These are phyloP conservation scores for Notothenia coriiceps DNA, from an alignment of 2,113 vertebrate species.

Conservation along the genomic window DNA sequence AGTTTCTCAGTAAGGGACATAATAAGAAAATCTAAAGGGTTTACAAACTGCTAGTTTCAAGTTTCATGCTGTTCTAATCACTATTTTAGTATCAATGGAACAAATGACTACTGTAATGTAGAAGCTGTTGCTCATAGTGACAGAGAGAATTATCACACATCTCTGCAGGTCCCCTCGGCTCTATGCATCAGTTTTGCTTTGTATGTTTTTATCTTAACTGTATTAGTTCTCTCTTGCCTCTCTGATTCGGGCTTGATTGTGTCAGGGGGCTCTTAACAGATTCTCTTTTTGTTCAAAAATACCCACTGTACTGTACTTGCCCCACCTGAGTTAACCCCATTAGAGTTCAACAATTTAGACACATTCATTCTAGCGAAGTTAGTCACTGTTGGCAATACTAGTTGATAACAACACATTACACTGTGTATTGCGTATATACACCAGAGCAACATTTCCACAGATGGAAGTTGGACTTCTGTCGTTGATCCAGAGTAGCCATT, in stretches of 20 bases:
- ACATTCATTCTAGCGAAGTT: too few species aligned
- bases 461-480: too few species aligned
- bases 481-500: too few species aligned
- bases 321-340: too few species aligned
- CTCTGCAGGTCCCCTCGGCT: neutral
- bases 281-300: neutral
- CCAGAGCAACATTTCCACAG: too few species aligned
- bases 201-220: neutral
- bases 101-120: neutral
- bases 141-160: neutral
- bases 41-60: neutral
- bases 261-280: too few species aligned
- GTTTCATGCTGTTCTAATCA: neutral
- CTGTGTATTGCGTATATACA: too few species aligned
- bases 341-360: too few species aligned
- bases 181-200: neutral
- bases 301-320: neutral
- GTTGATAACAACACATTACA: too few species aligned
- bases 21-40: neutral
- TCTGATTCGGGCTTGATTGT: neutral
- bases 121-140: neutral
- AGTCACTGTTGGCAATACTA: too few species aligned
- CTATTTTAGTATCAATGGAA: neutral
- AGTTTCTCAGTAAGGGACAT: neutral
- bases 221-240: neutral